These are phyloP conservation scores for Drosophila guanche DNA, from an alignment of 1,140 invertebrate genomes.

Conservation along the genomic window DNA sequence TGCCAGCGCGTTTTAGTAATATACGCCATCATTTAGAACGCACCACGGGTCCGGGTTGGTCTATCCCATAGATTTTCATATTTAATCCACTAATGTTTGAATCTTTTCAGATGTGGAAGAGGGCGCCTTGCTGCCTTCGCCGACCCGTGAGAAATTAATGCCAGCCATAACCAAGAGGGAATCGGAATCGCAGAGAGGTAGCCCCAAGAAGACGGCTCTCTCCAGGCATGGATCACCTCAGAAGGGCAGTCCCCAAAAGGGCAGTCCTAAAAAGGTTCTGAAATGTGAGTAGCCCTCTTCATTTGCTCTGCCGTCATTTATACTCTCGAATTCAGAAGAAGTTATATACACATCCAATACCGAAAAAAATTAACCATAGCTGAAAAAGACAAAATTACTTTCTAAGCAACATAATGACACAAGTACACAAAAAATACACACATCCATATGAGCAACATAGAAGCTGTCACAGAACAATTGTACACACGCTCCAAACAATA, in stretches of 20 bases:
- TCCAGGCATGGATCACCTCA: conserved; percentile 82
- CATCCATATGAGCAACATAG: conserved; percentile 35
- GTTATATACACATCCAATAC: conserved; percentile 17
- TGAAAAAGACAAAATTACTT: conserved; percentile 48
- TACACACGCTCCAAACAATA: conserved; percentile 58
- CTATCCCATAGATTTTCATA: too few relatives aligned
- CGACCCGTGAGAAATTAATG: conserved; percentile 89
- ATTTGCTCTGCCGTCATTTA: neutral
- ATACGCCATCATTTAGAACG: conserved; percentile 89
- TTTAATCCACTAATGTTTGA: neutral
- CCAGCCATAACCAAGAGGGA: conserved; percentile 87
- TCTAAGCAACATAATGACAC: conserved; percentile 62
- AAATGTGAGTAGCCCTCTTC: conserved; percentile 73
- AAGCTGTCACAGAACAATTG: conserved; percentile 32
- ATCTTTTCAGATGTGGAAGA: conserved; percentile 84
- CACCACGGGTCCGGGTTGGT: conserved; percentile 87
- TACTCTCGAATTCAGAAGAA: neutral
- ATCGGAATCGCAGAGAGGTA: conserved; percentile 85
- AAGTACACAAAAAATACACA: conserved; percentile 62
- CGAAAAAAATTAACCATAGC: conserved; percentile 39
- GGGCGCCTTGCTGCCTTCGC: conserved; percentile 87
- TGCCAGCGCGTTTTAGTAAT: conserved; percentile 84
- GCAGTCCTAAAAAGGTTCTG: conserved; percentile 87
- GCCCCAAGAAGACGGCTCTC: conserved; percentile 80
- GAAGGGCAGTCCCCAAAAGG: conserved; percentile 85